These are phyloP conservation scores for Ennomos erosarius DNA, from an alignment of 2,888 invertebrate species.

Conservation along the genomic window DNA sequence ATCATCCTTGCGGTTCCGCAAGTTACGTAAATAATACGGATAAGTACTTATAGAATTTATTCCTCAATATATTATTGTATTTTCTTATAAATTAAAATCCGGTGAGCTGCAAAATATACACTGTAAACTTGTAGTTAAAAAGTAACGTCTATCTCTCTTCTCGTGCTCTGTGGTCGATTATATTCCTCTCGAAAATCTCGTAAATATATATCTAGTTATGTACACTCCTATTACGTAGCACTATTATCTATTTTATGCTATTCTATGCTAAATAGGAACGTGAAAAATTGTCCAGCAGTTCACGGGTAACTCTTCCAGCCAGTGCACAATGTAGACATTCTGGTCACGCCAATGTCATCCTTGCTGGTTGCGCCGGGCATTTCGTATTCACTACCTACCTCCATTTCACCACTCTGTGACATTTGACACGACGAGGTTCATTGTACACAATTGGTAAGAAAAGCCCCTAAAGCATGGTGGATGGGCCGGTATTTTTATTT, in stretches of 20 bases:
- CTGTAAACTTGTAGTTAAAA: too few relatives aligned
- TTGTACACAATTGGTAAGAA: conserved; percentile 43
- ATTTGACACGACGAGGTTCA: conserved; percentile 61
- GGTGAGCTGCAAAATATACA: too few relatives aligned
- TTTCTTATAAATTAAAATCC: too few relatives aligned
- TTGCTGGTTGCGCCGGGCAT: conserved; percentile 48
- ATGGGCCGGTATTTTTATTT: neutral
- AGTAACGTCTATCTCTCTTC: too few relatives aligned
- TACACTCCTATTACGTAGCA: too few relatives aligned
- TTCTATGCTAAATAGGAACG: neutral
- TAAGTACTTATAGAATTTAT: too few relatives aligned
- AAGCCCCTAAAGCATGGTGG: conserved; percentile 18
- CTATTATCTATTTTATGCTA: too few relatives aligned
- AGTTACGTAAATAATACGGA: too few relatives aligned
- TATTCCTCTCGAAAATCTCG: neutral
- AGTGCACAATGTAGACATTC: conserved; percentile 46
- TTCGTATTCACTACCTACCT: conserved; percentile 60
- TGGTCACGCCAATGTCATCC: conserved; percentile 69
- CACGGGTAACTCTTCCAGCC: conserved; percentile 7
- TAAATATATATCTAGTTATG: too few relatives aligned
- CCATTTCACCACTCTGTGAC: conserved; percentile 62
- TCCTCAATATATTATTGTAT: too few relatives aligned
- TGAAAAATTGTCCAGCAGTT: conserved; percentile 2
- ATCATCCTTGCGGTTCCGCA: too few relatives aligned
- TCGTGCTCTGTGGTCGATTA: too few relatives aligned